phyloP scores from a whole-genome alignment of 2,113 vertebrate genomes.

The Macrotus californicus region DNA sequence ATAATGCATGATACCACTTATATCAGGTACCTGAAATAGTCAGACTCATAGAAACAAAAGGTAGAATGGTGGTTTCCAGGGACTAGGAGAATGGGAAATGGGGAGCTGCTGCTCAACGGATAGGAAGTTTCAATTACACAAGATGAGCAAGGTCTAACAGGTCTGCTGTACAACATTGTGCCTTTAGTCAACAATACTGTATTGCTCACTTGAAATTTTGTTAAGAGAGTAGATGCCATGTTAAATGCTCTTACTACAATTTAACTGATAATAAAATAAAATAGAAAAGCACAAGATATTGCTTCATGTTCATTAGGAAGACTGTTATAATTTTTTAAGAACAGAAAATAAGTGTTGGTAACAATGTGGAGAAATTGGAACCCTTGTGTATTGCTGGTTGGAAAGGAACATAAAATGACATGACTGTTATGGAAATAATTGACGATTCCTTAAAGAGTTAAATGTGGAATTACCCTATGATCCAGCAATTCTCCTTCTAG shows the following conservation, averaged over 20 bases:
- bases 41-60: neutral
- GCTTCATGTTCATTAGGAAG: neutral
- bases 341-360: neutral
- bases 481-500: neutral
- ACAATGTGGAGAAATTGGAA: neutral
- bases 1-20: neutral
- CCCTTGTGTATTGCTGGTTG: neutral
- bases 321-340: neutral
- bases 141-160: neutral
- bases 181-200: neutral
- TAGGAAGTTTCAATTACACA: neutral
- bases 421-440: neutral
- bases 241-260: neutral
- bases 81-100: neutral
- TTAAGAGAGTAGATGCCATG: neutral
- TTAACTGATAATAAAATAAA: neutral
- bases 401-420: neutral
- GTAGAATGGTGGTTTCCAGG: neutral
- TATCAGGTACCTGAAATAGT: neutral
- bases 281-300: neutral
- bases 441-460: neutral
- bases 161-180: neutral
- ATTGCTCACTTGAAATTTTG: neutral
- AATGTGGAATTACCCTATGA: neutral
- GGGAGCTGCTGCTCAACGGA: neutral